These are phyloP conservation scores for Folsomia candida DNA, from an alignment of 2,888 invertebrate genomes.

Conservation along the genomic window DNA sequence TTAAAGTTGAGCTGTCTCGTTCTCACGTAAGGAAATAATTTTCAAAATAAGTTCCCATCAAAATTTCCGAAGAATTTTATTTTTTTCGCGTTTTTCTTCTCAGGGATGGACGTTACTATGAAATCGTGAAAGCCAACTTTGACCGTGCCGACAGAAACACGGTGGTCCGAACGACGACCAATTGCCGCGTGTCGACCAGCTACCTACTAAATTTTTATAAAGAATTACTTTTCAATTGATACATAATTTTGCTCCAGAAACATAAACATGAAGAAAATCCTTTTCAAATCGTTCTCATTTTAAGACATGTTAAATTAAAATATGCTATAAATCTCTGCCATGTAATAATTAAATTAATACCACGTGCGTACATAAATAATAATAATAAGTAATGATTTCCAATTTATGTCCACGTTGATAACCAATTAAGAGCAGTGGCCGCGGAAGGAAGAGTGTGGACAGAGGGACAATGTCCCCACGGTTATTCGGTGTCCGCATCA, in stretches of 20 bases:
- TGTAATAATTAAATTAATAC: too few relatives aligned
- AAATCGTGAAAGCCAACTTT: constrained; percentile 98
- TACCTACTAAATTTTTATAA: constrained; percentile 89
- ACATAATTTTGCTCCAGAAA: neutral
- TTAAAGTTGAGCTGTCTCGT: constrained; percentile 87
- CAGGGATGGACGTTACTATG: constrained; percentile 98
- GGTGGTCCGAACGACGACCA: constrained; percentile 94
- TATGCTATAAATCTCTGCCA: too few relatives aligned
- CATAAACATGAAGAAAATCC: neutral
- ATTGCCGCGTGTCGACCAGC: constrained; percentile 90
- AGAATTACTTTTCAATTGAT: constrained; percentile 90
- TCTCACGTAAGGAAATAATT: constrained; percentile 66
- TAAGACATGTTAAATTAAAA: too few relatives aligned
- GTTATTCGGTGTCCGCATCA: too few relatives aligned
- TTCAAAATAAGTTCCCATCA: neutral
- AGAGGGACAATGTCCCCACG: too few relatives aligned
- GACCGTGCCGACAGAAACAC: constrained; percentile 95
- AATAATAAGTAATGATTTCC: too few relatives aligned
- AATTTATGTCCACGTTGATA: too few relatives aligned
- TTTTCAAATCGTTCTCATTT: neutral
- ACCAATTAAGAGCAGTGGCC: too few relatives aligned
- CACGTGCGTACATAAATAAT: too few relatives aligned
- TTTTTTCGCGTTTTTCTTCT: neutral
- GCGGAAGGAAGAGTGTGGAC: too few relatives aligned
- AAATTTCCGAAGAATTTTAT: neutral